Base-by-base conservation (phyloP, 2,797 vertebrate genomes). In the Sebastes minor region DNA sequence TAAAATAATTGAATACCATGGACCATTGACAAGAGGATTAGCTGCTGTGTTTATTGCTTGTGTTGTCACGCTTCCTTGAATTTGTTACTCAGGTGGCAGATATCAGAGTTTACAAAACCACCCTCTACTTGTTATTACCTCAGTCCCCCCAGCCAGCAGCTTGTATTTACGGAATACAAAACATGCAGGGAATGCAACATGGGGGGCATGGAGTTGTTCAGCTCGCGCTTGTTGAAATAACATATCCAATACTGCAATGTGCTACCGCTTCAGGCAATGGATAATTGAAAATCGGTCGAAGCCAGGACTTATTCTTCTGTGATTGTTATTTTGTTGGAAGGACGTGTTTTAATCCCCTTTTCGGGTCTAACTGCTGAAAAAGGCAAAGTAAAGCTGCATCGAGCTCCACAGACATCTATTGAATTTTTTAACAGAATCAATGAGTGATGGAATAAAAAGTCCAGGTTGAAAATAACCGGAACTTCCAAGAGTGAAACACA, bases 271-370 rank as follows among this genome's bases (percentile, higher is more conserved):
- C 70, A 66, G 86, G 88, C 69, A 20, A 79, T 16, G 74, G 83
- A 81, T 84, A 84, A 89, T 89, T 89, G 81, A 88, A 91, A 88
- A 86, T 82, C 59, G 14, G 52, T 74, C 16, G 27, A 78, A 84
- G 70, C 68, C 76, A 74, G 81, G 73, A 85, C 46, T 90, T 81
- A 69, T 83, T 83, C 74, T 63, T 64, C 56, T 33, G 22, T 78
- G 76, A 84, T 83, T 86, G 79, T 86, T 88, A 70, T 89, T 91
- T 81, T 35, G 65, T 81, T 88, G 57, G 65, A 79, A 78, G 71
- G 60, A 73, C 1, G 12, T 80, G 49, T 81, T 85, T 87, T 70
- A 86, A 84, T 77, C 71, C 18, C 30, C 71, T 84, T 78, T 78
- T 65, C 5, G 1, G 35, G 55, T 78, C 76, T 20, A 69, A 38